Percentiles rank a stretch among this genome's conserved stretches.
Evolutionary conservation across 2,888 invertebrate genomes (phyloP).

Genomic region (Andrena haemorrhoa): DNA sequence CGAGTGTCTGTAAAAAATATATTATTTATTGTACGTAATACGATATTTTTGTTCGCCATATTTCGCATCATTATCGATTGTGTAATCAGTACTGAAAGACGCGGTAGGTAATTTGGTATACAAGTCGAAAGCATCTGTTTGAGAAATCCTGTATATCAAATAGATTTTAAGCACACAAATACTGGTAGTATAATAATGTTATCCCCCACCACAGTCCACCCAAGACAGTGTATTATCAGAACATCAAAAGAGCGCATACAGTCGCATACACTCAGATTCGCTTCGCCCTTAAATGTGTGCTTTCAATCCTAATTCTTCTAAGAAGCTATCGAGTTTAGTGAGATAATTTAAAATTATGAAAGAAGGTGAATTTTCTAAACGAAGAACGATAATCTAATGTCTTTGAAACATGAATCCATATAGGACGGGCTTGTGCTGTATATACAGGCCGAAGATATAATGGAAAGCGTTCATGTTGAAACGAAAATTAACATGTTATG

Average conservation of each 20-base stretch:
- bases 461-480: conserved; percentile 65
- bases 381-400: conserved; percentile 74
- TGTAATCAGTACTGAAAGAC: conserved; percentile 39
- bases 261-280: conserved; percentile 16
- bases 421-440: conserved; percentile 82
- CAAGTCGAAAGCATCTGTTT: conserved; percentile 32
- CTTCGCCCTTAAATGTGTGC: conserved; percentile 56
- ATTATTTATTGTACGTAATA: conserved; percentile 39
- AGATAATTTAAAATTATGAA: conserved; percentile 43
- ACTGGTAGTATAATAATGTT: conserved; percentile 16
- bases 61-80: conserved; percentile 27
- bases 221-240: conserved; percentile 22
- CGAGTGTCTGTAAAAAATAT: conserved; percentile 52
- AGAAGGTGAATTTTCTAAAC: conserved; percentile 51
- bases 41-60: conserved; percentile 23
- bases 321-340: conserved; percentile 52
- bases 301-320: conserved; percentile 56
- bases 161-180: conserved; percentile 67
- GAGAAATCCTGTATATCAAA: conserved; percentile 56
- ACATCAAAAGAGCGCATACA: conserved; percentile 23
- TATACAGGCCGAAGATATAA: conserved; percentile 64
- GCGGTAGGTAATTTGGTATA: conserved; percentile 25
- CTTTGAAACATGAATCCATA: conserved; percentile 82
- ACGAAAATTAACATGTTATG: conserved; percentile 72
- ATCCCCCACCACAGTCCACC: conserved; percentile 12